These are phyloP conservation scores for Leptopilina syphax DNA, from an alignment of 2,888 invertebrate genomes.

Conservation along the genomic window DNA sequence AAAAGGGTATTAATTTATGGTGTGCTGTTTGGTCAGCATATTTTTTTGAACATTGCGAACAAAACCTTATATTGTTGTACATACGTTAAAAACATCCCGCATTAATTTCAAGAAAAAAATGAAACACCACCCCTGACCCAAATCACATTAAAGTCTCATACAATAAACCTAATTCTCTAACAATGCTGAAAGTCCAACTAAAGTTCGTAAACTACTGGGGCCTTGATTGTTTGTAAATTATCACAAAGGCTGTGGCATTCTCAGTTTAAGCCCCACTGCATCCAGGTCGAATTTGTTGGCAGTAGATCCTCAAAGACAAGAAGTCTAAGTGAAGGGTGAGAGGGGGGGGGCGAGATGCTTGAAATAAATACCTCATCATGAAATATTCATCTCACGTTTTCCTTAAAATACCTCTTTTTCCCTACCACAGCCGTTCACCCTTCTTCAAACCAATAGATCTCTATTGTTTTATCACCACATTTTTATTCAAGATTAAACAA, in stretches of 20 bases:
- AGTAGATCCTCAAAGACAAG: not conserved
- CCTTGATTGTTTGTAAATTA: constrained; percentile 37
- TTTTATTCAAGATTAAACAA: too few relatives aligned
- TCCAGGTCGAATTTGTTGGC: constrained; percentile 34
- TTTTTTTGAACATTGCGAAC: too few relatives aligned
- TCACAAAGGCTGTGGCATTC: constrained; percentile 29
- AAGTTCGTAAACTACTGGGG: constrained; percentile 28
- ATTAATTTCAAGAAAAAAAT: too few relatives aligned
- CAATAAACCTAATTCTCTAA: constrained; percentile 1
- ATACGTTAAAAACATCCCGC: too few relatives aligned
- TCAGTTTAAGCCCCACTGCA: constrained; percentile 29
- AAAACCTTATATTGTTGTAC: too few relatives aligned
- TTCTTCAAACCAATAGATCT: too few relatives aligned
- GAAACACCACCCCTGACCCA: not conserved
- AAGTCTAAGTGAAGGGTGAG: not conserved
- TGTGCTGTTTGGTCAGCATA: too few relatives aligned
- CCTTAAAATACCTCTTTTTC: not conserved
- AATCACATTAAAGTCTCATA: constrained; percentile 1
- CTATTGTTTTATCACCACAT: too few relatives aligned
- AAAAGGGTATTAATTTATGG: too few relatives aligned
- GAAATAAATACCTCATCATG: constrained; percentile 29
- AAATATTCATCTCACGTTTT: constrained; percentile 25
- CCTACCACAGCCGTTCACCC: too few relatives aligned
- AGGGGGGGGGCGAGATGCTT: not conserved
- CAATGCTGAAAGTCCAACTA: constrained; percentile 10